These are phyloP conservation scores for Chalcis sispes DNA, from an alignment of 2,888 invertebrate genomes.

Conservation along the genomic window DNA sequence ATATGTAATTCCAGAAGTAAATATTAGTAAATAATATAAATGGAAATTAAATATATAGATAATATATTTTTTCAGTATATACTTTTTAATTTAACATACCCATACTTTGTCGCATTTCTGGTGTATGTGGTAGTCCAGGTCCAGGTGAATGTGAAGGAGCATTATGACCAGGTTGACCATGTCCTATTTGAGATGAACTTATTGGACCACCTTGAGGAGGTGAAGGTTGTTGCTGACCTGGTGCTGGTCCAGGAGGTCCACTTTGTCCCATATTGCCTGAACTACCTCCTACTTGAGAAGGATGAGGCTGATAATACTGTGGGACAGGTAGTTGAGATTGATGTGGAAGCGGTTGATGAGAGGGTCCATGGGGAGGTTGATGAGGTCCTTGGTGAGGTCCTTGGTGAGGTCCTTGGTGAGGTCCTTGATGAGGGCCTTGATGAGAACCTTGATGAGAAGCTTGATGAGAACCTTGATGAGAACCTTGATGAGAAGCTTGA, in stretches of 20 bases:
- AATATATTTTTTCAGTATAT: not conserved
- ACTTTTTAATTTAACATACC: conserved; percentile 34
- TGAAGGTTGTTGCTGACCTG: conserved; percentile 52
- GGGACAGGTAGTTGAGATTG: conserved; percentile 69
- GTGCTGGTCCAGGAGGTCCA: conserved; percentile 63
- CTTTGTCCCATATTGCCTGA: conserved; percentile 59
- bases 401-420: conserved; percentile 51
- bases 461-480: conserved; percentile 68
- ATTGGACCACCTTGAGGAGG: conserved; percentile 51
- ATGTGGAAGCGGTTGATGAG: conserved; percentile 68
- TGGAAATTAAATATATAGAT: not conserved
- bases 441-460: conserved; percentile 65
- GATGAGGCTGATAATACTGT: conserved; percentile 62
- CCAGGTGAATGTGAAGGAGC: conserved; percentile 58
- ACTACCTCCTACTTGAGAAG: conserved; percentile 54
- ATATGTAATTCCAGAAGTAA: no score
- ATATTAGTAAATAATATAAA: no score
- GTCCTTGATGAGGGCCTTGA: conserved; percentile 33
- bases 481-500: conserved; percentile 62
- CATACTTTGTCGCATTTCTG: conserved; percentile 53
- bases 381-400: conserved; percentile 60
- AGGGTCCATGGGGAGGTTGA: conserved; percentile 65
- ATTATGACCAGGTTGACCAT: conserved; percentile 50
- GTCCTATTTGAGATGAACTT: conserved; percentile 46
- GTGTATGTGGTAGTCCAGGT: conserved; percentile 57